Base-by-base conservation (phyloP, 2,113 vertebrate species). In the Gallinago undulata region DNA sequence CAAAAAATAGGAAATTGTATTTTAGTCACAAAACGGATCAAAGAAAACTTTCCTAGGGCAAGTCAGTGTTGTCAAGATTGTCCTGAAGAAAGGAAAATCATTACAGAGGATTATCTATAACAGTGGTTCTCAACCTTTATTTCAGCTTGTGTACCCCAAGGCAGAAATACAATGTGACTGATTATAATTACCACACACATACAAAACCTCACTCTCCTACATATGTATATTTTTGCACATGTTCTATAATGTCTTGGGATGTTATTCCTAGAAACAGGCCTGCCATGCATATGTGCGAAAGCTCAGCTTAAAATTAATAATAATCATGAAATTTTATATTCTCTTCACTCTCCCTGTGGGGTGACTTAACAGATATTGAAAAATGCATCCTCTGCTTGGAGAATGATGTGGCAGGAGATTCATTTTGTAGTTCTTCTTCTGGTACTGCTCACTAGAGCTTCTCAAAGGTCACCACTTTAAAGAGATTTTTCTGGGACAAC, bases 41-140 rank as follows among this genome's bases (percentile, higher is more conserved):
- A 94, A 96, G 68, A 56, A 94, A 89, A 72, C 39, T 81, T 90
- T 95, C 93, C 94, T 94, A 64, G 79, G 92, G 94, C 94, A 96
- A 96, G 80, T 47, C 94, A 60, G 56, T 93, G 83, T 94, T 96
- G 94, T 96, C 88, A 90, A 92, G 92, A 94, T 94, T 92, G 64
- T 95, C 94, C 92, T 53, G 68, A 95, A 95, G 96, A 97, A 95
- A 95, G 60, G 88, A 96, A 97, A 94, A 96, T 96, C 88, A 94
- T 97, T 96, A 96, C 82, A 93, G 82, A 88, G 93, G 92, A 93
- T 97, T 96, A 96, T 93, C 92, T 96, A 74, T 95, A 96, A 81
- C 63, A 83, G 82, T 68, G 41, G 24, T 74, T 94, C 88, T 94
- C 90, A 90, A 89, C 90, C 79, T 95, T 85, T 59, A 68, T 96